A percentile compares a stretch with the other conserved stretches of the same genome.
Evolutionary conservation across 2,888 invertebrate species (phyloP).

Genomic region (Strigamia crassipes): DNA sequence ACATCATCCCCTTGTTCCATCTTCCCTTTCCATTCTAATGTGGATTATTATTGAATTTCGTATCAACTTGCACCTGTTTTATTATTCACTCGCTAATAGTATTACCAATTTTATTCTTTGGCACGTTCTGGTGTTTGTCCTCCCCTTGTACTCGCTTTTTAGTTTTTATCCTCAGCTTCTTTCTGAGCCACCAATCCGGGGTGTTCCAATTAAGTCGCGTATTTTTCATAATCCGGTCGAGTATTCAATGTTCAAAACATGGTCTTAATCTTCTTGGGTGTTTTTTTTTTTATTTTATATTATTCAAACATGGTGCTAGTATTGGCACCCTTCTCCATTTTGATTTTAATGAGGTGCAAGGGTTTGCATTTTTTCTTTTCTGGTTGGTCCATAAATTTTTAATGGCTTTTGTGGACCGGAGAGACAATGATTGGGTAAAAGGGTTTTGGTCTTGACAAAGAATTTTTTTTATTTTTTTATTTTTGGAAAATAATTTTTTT

Average conservation of each 20-base stretch:
- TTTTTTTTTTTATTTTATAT: background rate
- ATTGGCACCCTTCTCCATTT: background rate
- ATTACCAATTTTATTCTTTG: slow-evolving; percentile 7
- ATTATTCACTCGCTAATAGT: slow-evolving; percentile 2
- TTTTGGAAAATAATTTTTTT: too few species aligned
- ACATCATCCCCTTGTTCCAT: background rate
- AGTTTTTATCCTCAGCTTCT: background rate
- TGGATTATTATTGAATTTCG: slow-evolving; percentile 16
- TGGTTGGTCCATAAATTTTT: background rate
- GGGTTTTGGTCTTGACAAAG: too few species aligned
- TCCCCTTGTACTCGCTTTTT: background rate
- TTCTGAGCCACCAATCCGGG: slow-evolving; percentile 3
- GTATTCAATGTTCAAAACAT: slow-evolving; percentile 16
- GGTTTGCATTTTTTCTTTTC: background rate
- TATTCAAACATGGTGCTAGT: background rate
- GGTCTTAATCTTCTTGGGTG: background rate
- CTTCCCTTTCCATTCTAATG: background rate
- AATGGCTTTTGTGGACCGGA: background rate
- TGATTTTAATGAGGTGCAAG: background rate
- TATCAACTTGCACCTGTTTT: slow-evolving; percentile 10
- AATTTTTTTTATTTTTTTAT: too few species aligned
- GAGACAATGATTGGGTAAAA: too few species aligned
- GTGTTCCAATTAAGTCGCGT: background rate
- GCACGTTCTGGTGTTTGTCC: slow-evolving; percentile 1
- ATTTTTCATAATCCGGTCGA: background rate